A percentile compares a stretch with the other conserved stretches of the same genome.
phyloP scores from a whole-genome alignment of 2,888 invertebrate species.

The Tetrapedia diversipes region DNA sequence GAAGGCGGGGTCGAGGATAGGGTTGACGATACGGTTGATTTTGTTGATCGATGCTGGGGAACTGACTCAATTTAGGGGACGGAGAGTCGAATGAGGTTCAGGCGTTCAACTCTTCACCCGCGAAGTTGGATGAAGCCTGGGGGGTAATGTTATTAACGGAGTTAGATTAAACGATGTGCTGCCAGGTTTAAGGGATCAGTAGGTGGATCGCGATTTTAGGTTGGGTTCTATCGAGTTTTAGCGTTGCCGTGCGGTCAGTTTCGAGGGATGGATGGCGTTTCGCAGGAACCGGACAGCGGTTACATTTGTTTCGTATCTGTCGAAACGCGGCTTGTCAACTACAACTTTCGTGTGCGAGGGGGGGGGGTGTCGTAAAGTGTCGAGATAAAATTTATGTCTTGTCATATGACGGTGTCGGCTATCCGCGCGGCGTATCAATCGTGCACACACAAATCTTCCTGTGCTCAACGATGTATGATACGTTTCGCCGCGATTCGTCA shows the following conservation, averaged over 20 bases:
- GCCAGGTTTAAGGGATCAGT: too few species aligned
- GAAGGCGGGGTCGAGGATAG: too few species aligned
- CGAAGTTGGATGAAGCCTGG: neutral
- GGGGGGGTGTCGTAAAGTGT: slow-evolving; percentile 11
- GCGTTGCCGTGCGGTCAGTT: too few species aligned
- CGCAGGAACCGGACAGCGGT: too few species aligned
- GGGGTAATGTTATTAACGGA: neutral
- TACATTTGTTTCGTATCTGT: neutral
- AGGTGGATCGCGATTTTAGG: too few species aligned
- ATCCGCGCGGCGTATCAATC: slow-evolving; percentile 37
- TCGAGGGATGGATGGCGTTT: too few species aligned
- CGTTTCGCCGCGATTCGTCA: slow-evolving; percentile 43
- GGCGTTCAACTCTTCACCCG: too few species aligned
- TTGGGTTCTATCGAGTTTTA: too few species aligned
- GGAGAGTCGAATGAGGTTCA: neutral
- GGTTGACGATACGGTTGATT: neutral
- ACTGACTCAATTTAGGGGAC: neutral
- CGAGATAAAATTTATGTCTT: slow-evolving; percentile 41
- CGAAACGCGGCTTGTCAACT: slow-evolving; percentile 2
- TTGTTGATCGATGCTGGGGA: neutral
- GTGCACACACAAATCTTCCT: slow-evolving; percentile 51
- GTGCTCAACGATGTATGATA: slow-evolving; percentile 35
- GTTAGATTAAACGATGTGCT: neutral
- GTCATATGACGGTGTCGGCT: slow-evolving; percentile 34
- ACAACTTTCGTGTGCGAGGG: neutral